Percentiles rank a stretch among this genome's conserved stretches.
Conservation (phyloP, 2,888 invertebrate genomes). For the Notocelia uddmanniana region DNA sequence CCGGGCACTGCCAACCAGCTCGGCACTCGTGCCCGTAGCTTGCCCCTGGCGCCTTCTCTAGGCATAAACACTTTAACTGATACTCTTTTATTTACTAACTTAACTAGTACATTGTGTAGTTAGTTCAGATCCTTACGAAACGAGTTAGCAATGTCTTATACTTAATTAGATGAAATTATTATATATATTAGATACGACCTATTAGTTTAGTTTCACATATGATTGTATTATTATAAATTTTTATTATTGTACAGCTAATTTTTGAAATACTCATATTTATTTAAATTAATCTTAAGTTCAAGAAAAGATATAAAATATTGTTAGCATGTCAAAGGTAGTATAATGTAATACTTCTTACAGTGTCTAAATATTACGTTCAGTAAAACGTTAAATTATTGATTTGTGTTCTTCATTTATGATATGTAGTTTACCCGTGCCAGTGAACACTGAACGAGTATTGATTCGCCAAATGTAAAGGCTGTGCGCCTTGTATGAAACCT, state of each 20-base stretch:
- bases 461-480: conserved; percentile 35
- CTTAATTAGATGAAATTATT: conserved; percentile 32
- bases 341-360: conserved; percentile 73
- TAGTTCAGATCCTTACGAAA: conserved; percentile 23
- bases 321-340: conserved; percentile 70
- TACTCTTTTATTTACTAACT: conserved; percentile 23
- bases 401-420: conserved; percentile 54
- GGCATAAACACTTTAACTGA: neutral
- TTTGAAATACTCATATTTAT: conserved; percentile 62
- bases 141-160: conserved; percentile 24
- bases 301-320: conserved; percentile 43
- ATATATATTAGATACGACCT: conserved; percentile 32
- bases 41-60: neutral
- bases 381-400: conserved; percentile 79
- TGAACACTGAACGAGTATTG: conserved; percentile 1
- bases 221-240: conserved; percentile 25
- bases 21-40: conserved; percentile 15
- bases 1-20: conserved; percentile 27
- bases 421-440: conserved; percentile 38
- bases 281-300: conserved; percentile 62
- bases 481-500: conserved; percentile 19
- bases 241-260: conserved; percentile 52
- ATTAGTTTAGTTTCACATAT: conserved; percentile 36
- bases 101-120: conserved; percentile 16
- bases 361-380: conserved; percentile 79